Evolutionary conservation across 2,888 invertebrate species (phyloP).

Genomic region (Diloba caeruleocephala): DNA sequence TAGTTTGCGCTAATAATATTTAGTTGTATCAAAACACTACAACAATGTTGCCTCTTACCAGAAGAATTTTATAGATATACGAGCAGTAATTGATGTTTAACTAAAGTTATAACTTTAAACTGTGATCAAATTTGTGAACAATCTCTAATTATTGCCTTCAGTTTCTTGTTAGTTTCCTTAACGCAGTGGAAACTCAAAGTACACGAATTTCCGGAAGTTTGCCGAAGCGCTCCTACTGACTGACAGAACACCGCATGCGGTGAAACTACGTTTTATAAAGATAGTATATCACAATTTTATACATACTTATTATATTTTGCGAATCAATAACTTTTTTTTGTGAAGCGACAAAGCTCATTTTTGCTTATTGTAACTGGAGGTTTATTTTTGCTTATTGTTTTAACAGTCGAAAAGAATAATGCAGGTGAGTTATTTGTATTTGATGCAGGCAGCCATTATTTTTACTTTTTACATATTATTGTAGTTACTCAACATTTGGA

Average conservation of each 20-base stretch:
- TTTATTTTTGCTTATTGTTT: constrained; percentile 36
- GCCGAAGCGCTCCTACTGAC: constrained; percentile 48
- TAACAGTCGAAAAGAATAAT: constrained; percentile 61
- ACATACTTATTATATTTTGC: constrained; percentile 17
- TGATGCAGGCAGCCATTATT: constrained; percentile 49
- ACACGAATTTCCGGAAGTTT: constrained; percentile 55
- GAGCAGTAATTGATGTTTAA: background rate
- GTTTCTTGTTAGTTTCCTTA: constrained; percentile 41
- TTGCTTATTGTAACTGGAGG: constrained; percentile 3
- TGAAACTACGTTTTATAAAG: constrained; percentile 54
- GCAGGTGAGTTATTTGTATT: constrained; percentile 55
- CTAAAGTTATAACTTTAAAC: constrained; percentile 3
- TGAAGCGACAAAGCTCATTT: constrained; percentile 11
- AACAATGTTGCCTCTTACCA: too few relatives aligned
- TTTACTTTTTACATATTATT: constrained; percentile 51
- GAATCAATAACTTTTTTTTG: constrained; percentile 19
- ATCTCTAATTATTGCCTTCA: constrained; percentile 38
- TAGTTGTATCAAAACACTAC: too few relatives aligned
- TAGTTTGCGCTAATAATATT: too few relatives aligned
- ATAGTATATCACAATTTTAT: constrained; percentile 49
- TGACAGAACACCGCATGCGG: constrained; percentile 53
- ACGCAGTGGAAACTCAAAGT: constrained; percentile 42
- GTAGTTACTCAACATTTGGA: constrained; percentile 17
- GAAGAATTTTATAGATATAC: constrained; percentile 1
- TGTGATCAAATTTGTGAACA: constrained; percentile 29